Evolutionary conservation across 2,888 invertebrate species (phyloP), one percentile per base, ranked within the genome.

Genomic region (Chrysodeixis includens): DNA sequence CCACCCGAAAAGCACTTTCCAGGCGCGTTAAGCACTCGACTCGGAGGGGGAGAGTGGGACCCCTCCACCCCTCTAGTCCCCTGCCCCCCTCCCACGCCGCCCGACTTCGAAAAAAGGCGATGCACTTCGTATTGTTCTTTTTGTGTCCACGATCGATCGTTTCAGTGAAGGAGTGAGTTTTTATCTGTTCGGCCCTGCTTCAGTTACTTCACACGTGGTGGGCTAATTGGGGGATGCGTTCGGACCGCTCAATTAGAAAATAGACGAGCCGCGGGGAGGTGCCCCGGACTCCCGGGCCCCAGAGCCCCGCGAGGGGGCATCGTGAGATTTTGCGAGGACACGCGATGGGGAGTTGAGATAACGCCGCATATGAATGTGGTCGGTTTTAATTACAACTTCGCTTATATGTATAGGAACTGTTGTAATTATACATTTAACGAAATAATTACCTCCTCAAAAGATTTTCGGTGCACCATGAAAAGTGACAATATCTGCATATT

Each of bases 141-240:
- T 95, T 95, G 87, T 93, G 94, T 93, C 92, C 90, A 89, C 91
- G 86, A 95, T 95, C 94, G 95, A 95, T 94, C 94, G 94, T 90
- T 92, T 90, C 92, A 88, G 91, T 88, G 90, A 93, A 93, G 92
- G 93, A 93, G 90, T 88, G 93, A 91, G 90, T 92, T 93, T 91
- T 91, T 93, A 92, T 92, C 92, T 90, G 90, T 89, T 88, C 90
- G 83, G 87, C 63, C 75, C 83, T 82, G 84, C 84, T 87, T 84
- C 87, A 86, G 88, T 89, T 88, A 89, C 90, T 93, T 92, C 90
- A 87, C 93, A 92, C 92, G 90, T 91, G 91, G 90, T 83, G 83
- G 83, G 83, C 90, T 92, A 92, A 93, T 93, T 92, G 92, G 88
- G 85, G 86, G 82, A 78, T 81, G 83, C 80, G 83, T 83, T 86